phyloP scores from a whole-genome alignment of 2,797 vertebrate species.

The Rhabdophis nuchalis region DNA sequence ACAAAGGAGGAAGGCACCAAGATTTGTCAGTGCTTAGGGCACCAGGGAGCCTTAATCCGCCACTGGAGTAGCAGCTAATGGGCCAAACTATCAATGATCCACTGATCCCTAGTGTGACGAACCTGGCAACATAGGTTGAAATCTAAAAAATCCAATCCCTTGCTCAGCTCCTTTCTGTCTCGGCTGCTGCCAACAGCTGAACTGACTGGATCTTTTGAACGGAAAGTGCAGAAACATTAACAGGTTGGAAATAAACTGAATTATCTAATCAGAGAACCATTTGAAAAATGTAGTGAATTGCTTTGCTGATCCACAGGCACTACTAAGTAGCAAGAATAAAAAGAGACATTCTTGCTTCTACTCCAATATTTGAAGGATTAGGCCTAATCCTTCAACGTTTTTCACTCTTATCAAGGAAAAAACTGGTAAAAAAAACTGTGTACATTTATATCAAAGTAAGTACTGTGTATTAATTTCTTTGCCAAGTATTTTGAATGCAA shows the following conservation, averaged over 20 bases:
- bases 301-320: neutral
- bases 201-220: neutral
- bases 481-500: slow-evolving; percentile 33
- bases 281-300: neutral
- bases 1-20: too few relatives aligned
- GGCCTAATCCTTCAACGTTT: neutral
- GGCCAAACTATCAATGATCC: neutral
- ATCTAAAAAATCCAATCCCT: neutral
- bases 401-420: neutral
- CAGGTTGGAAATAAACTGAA: neutral
- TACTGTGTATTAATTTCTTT: neutral
- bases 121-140: neutral
- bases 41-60: too few relatives aligned
- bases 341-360: neutral
- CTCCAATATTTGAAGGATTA: neutral
- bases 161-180: neutral
- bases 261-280: neutral
- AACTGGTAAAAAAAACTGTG: neutral
- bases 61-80: neutral
- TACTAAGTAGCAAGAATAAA: neutral
- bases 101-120: neutral
- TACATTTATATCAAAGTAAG: neutral
- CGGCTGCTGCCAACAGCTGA: neutral
- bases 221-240: neutral
- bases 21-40: too few relatives aligned